These are phyloP conservation scores for Agonopterix heracliana DNA, from an alignment of 2,888 invertebrate species.

Conservation along the genomic window DNA sequence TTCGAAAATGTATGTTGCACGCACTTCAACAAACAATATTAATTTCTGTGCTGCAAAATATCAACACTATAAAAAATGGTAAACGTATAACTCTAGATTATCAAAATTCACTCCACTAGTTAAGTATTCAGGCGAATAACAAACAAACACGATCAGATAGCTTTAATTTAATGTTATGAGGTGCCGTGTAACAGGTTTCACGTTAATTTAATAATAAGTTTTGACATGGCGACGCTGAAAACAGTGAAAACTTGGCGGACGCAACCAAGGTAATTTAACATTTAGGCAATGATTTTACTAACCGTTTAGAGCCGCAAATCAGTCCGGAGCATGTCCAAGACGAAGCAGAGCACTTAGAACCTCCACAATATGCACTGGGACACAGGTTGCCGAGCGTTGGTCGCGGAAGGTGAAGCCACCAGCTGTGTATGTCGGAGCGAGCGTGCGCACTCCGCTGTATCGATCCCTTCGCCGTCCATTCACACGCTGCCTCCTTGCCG, in stretches of 20 bases:
- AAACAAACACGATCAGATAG: no score
- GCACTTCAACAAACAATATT: no score
- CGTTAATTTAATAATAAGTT: conserved; percentile 21
- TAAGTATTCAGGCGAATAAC: no score
- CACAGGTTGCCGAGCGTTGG: conserved; percentile 37
- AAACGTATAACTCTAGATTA: no score
- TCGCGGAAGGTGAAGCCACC: conserved; percentile 41
- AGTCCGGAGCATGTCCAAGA: conserved; percentile 50
- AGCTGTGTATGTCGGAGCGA: conserved; percentile 43
- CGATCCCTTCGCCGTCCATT: conserved; percentile 63
- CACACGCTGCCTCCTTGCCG: conserved; percentile 58
- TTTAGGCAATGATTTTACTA: conserved; percentile 24
- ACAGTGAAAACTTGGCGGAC: background rate
- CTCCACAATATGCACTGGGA: conserved; percentile 45
- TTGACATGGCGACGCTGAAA: conserved; percentile 33
- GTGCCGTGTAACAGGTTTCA: conserved; percentile 58
- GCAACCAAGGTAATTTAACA: no score
- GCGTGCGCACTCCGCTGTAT: conserved; percentile 63
- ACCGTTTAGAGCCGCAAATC: conserved; percentile 60
- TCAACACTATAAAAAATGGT: no score
- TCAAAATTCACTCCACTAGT: no score
- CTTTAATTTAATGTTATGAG: conserved; percentile 31
- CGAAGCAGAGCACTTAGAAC: conserved; percentile 44
- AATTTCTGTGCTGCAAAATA: no score
- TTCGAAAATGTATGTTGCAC: no score